A percentile compares a stretch with the other conserved stretches of the same genome.
Evolutionary conservation across 2,888 invertebrate genomes (phyloP).

Genomic region (Lingula anatina): DNA sequence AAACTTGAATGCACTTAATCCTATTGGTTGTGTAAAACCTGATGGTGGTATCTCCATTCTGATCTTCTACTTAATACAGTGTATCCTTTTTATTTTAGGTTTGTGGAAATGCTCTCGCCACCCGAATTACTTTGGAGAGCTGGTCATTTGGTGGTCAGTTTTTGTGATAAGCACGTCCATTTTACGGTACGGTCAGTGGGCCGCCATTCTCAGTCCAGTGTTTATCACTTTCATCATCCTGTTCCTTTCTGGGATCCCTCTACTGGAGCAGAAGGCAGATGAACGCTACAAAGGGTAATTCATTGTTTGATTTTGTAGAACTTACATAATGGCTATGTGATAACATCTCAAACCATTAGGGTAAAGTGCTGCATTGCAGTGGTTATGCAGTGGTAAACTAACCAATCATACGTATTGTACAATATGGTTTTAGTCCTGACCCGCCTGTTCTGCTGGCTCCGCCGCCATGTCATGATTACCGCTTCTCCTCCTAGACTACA

Average conservation of each 20-base stretch:
- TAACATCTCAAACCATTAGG: too few species aligned
- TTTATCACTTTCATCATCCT: constrained; percentile 83
- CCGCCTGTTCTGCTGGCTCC: too few species aligned
- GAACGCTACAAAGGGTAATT: constrained; percentile 75
- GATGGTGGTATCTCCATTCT: too few species aligned
- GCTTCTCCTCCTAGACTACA: too few species aligned
- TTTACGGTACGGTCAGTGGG: constrained; percentile 76
- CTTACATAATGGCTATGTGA: too few species aligned
- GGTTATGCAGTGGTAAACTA: too few species aligned
- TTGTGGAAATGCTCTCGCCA: constrained; percentile 84
- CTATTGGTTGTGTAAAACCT: too few species aligned
- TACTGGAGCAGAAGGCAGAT: constrained; percentile 80
- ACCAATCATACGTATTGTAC: too few species aligned
- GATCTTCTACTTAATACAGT: too few species aligned
- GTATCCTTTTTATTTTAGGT: constrained; percentile 55
- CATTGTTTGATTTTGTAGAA: neutral
- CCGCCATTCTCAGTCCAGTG: constrained; percentile 78
- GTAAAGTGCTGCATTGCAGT: too few species aligned
- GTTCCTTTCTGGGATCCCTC: constrained; percentile 85
- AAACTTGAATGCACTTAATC: too few species aligned
- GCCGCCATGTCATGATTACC: neutral
- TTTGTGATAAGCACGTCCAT: constrained; percentile 84
- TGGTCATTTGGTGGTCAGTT: constrained; percentile 89
- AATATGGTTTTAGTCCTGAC: too few species aligned
- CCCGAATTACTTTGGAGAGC: constrained; percentile 93